Base-by-base conservation (phyloP, 2,797 vertebrate species). In the Pseudomugil tenellus region DNA sequence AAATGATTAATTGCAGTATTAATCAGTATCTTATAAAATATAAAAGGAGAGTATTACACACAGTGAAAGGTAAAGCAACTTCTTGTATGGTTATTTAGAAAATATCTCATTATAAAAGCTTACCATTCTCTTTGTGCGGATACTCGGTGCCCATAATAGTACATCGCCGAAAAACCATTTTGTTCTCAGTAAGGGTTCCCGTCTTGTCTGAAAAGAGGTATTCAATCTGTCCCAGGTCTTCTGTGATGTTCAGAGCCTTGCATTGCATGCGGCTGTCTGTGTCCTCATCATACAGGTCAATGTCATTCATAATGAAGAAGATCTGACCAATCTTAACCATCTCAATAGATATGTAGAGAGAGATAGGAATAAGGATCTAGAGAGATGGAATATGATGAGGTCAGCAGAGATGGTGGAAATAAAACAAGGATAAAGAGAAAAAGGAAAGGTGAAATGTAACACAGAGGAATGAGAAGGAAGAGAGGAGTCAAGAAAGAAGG, bases 151-250 rank as follows among this genome's bases (percentile, higher is more conserved):
- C 97, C 88, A 95, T 87, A 6, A 99, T 81, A 69, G 95, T 94
- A 74, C 97, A 98, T 63, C 96, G 94, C 1, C 96, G 91, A 74
- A 99, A 99, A 29, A 97, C 96, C 98, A 99, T 99, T 92, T 96
- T 99, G 87, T 99, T 99, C 89, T 99, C 97, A 0, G 97, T 99
- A 58, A 99, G 92, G 0, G 97, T 99, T 37, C 97, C 97, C 0
- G 98, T 98, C 93, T 99, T 99, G 92, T 99, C 97, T 0, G 97
- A 97, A 92, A 99, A 98, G 77, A 99, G 81, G 61, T 97, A 95
- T 11, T 97, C 94, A 71, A 98, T 96, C 94, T 99, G 97, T 2
- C 97, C 97, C 49, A 99, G 92, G 93, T 98, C 97, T 83, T 99
- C 97, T 0, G 96, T 95, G 89, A 99, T 97, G 84, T 98, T 98